Percentiles rank a stretch among this genome's conserved stretches.
phyloP scores from a whole-genome alignment of 2,888 invertebrate genomes.

The Ernsta delagoae region DNA sequence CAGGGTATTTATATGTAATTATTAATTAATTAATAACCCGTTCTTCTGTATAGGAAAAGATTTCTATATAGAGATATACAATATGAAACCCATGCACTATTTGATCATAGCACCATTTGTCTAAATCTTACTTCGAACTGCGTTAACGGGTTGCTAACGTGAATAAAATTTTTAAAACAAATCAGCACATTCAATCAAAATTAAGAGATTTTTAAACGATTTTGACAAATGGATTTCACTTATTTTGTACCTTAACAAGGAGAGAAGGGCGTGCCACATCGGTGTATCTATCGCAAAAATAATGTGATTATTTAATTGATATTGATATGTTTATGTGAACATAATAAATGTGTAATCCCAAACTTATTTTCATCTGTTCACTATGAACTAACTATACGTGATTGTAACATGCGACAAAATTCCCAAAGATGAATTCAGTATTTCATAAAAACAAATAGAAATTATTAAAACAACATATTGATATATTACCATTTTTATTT shows the following conservation, averaged over 20 bases:
- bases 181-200: not conserved
- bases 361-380: too few species aligned
- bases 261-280: constrained; percentile 61
- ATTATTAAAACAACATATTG: constrained; percentile 24
- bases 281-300: constrained; percentile 64
- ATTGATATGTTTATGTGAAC: too few species aligned
- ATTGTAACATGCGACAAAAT: not conserved
- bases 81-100: constrained; percentile 10
- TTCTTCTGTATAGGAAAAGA: not conserved
- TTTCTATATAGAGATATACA: not conserved
- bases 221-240: constrained; percentile 21
- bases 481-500: constrained; percentile 50
- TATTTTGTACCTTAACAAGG: constrained; percentile 39
- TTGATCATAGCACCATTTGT: not conserved
- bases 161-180: too few species aligned
- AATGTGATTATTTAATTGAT: not conserved
- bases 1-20: not conserved
- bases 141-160: too few species aligned
- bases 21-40: not conserved
- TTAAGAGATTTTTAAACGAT: not conserved
- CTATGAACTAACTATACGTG: not conserved
- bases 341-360: too few species aligned
- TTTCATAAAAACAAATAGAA: not conserved
- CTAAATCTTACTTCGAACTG: not conserved
- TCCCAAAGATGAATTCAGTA: not conserved